Conservation (phyloP, 2,113 vertebrate genomes). For the Ceyx melanurus region DNA sequence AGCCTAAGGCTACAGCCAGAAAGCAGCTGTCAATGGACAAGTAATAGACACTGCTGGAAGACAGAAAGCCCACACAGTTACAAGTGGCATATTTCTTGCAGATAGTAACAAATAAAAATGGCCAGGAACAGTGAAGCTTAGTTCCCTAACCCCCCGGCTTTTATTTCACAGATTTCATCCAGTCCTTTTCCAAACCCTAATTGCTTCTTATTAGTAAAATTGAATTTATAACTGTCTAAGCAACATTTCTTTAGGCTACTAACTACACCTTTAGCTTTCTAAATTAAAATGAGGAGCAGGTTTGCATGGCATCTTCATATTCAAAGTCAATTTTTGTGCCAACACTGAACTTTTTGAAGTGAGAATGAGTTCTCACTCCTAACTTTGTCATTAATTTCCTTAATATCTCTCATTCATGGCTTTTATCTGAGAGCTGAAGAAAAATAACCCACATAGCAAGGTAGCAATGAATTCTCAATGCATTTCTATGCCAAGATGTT, state of each 20-base stretch:
- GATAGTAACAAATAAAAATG: slow-evolving; percentile 3
- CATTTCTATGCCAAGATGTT: not conserved
- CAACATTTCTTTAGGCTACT: not conserved
- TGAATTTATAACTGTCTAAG: not conserved
- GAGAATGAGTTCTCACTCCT: not conserved
- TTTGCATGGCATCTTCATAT: not conserved
- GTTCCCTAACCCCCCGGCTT: not conserved
- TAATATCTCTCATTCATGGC: not conserved
- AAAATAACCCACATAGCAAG: not conserved
- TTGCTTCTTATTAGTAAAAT: slow-evolving; percentile 28
- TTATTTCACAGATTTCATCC: not conserved
- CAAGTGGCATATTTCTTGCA: not conserved
- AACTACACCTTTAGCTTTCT: not conserved
- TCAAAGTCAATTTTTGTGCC: not conserved
- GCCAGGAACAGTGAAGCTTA: not conserved
- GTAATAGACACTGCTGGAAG: not conserved
- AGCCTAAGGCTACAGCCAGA: slow-evolving; percentile 33
- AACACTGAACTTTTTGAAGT: not conserved
- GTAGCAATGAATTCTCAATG: not conserved
- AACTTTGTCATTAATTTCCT: not conserved
- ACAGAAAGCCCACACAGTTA: not conserved
- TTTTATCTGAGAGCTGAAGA: not conserved
- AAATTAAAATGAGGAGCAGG: not conserved
- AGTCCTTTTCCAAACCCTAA: not conserved
- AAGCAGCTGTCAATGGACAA: slow-evolving; percentile 36